Evolutionary conservation across 2,888 invertebrate species (phyloP).

Genomic region (Arenicola marina): DNA sequence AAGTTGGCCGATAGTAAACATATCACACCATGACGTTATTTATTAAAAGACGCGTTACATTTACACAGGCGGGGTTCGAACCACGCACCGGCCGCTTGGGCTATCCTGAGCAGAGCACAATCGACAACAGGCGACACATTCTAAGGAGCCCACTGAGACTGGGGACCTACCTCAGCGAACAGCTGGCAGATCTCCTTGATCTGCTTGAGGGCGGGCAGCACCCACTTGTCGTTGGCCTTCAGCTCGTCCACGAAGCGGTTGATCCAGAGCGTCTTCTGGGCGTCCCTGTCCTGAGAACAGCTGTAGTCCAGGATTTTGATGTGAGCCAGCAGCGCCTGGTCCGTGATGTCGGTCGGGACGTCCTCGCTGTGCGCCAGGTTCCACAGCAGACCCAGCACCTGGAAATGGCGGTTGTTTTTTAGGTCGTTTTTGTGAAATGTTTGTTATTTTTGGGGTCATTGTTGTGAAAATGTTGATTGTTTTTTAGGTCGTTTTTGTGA

Average conservation of each 20-base stretch:
- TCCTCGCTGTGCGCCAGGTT: conserved; percentile 95
- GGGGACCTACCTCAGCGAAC: conserved; percentile 71
- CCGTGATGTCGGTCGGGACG: conserved; percentile 95
- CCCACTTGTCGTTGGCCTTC: conserved; percentile 78
- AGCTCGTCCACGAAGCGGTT: conserved; percentile 96
- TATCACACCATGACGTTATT: too few species aligned
- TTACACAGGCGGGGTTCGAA: too few species aligned
- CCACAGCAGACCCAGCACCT: conserved; percentile 89
- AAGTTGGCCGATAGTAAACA: too few species aligned
- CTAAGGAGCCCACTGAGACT: too few species aligned
- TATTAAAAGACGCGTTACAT: too few species aligned
- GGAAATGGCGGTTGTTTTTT: not conserved
- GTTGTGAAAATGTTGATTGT: too few species aligned
- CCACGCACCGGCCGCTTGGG: too few species aligned
- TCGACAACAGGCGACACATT: too few species aligned
- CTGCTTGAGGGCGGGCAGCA: conserved; percentile 90
- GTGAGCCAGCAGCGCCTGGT: conserved; percentile 91
- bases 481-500: too few species aligned
- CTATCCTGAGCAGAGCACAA: too few species aligned
- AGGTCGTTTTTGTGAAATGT: too few species aligned
- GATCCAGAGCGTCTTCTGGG: conserved; percentile 93
- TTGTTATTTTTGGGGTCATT: too few species aligned
- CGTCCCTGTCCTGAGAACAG: conserved; percentile 94
- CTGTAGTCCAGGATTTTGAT: conserved; percentile 97
- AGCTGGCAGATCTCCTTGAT: conserved; percentile 94